Evolutionary conservation across 2,888 invertebrate genomes (phyloP).

Genomic region (Acleris sparsana): DNA sequence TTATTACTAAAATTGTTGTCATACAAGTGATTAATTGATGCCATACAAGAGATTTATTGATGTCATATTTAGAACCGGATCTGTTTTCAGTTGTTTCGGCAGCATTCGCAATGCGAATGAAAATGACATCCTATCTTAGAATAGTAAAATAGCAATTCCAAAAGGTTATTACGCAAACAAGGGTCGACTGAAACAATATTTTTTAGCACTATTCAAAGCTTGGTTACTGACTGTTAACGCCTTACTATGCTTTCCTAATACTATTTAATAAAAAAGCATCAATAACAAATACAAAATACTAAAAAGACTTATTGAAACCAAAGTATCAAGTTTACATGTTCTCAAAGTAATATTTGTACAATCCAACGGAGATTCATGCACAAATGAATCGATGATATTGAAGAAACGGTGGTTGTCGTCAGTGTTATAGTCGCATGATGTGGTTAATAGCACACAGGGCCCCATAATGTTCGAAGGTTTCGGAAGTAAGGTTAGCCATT

Average conservation of each 20-base stretch:
- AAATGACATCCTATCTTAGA: slow-evolving; percentile 37
- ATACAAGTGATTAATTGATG: no score
- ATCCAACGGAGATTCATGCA: slow-evolving; percentile 80
- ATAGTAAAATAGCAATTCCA: slow-evolving; percentile 31
- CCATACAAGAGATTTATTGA: no score
- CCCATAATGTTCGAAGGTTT: slow-evolving; percentile 60
- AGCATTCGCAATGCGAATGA: slow-evolving; percentile 52
- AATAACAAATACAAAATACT: slow-evolving; percentile 66
- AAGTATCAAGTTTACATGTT: slow-evolving; percentile 47
- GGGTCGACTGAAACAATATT: slow-evolving; percentile 53
- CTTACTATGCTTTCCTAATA: slow-evolving; percentile 73
- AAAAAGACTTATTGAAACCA: slow-evolving; percentile 54
- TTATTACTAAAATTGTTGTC: not conserved
- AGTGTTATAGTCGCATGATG: slow-evolving; percentile 64
- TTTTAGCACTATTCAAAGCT: slow-evolving; percentile 72
- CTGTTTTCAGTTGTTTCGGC: slow-evolving; percentile 48
- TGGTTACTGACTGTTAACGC: slow-evolving; percentile 68
- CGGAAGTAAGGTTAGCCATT: slow-evolving; percentile 68
- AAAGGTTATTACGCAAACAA: slow-evolving; percentile 49
- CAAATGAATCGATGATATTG: slow-evolving; percentile 79
- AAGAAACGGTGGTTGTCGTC: slow-evolving; percentile 81
- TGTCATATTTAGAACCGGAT: no score
- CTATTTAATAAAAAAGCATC: slow-evolving; percentile 75
- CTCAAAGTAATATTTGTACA: slow-evolving; percentile 60
- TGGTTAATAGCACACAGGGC: slow-evolving; percentile 77